Evolutionary conservation across 2,797 vertebrate species (phyloP).

Genomic region (Chrosomus eos): DNA sequence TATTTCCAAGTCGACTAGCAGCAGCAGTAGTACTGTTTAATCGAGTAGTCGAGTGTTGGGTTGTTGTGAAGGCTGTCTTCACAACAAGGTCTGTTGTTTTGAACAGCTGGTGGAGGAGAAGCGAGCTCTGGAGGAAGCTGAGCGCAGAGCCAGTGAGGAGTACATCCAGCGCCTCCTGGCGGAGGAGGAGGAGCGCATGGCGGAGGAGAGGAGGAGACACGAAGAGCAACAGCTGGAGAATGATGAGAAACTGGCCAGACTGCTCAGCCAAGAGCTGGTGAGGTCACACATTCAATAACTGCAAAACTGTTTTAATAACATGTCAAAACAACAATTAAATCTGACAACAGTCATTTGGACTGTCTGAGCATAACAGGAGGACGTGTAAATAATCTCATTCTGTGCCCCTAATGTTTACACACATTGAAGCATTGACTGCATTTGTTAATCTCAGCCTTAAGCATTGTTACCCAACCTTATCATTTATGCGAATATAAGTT

Average conservation of each 20-base stretch:
- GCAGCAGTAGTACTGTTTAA: too few relatives aligned
- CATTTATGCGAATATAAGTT: background rate
- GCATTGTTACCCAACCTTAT: background rate
- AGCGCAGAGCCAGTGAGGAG: slow-evolving; percentile 86
- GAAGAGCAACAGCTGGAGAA: slow-evolving; percentile 76
- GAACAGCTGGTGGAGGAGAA: slow-evolving; percentile 86
- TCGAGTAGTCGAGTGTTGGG: background rate
- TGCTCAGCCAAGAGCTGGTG: slow-evolving; percentile 75
- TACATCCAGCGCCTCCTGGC: slow-evolving; percentile 86
- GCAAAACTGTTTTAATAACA: background rate
- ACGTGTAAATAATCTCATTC: background rate
- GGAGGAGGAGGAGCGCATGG: slow-evolving; percentile 80
- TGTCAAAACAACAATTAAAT: background rate
- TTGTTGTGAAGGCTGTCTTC: background rate
- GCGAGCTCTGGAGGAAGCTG: slow-evolving; percentile 82
- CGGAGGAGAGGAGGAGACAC: slow-evolving; percentile 73
- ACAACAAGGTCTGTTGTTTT: too few relatives aligned
- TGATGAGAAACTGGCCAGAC: slow-evolving; percentile 72
- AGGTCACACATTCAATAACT: background rate
- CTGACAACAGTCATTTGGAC: background rate
- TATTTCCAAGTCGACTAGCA: too few relatives aligned
- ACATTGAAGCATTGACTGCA: background rate
- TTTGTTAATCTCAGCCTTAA: background rate
- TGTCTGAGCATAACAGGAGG: background rate
- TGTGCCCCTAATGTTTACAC: too few relatives aligned